Base-by-base conservation (phyloP, 2,113 vertebrate species). In the Emydura subglobosa region DNA sequence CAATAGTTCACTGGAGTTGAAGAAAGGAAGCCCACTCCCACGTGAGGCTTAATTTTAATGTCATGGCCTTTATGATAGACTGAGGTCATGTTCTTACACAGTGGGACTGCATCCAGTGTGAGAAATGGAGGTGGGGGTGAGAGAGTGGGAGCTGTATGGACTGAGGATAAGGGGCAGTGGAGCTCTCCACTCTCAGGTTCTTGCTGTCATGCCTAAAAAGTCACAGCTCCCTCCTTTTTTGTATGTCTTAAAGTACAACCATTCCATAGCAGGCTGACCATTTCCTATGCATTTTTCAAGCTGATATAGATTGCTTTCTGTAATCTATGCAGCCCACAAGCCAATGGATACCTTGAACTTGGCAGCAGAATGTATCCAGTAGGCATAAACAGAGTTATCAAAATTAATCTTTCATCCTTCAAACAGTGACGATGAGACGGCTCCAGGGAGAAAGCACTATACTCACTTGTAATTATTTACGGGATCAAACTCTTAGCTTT, bases 51-150 rank as follows among this genome's bases (percentile, higher is more conserved):
- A n/a, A 47, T 0, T 0, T 14, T 76, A 0, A 2, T 76, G 27
- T 88, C 82, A 85, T 21, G 42, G 27, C 27, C 49, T 49, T 0
- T 0, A 29, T 25, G 72, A 27, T 6, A 34, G 53, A 78, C 6
- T 0, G 0, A 76, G 11, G 39, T 10, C 22, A 44, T 44, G n/a
- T 44, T 44, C 39, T 79, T 0, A 0, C n/a, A 68, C 72, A 22
- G 1, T 0, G 0, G 83, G 57, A 78, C 83, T 1, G 3, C 0
- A 76, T 16, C 47, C 0, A 0, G 54, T 0, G 4, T 0, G 0
- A 59, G 68, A 59, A 0, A 0, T 0, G 0, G 54, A 7, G 42
- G n/a, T 47, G 65, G 5, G 42, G 0, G 0, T 16, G 74, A 68
- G 76, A 39, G 47, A 34, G 14, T 2, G 39, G 83, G 87, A 90